phyloP scores from a whole-genome alignment of 2,797 vertebrate genomes.

The Hypotaenidia philippensis region DNA sequence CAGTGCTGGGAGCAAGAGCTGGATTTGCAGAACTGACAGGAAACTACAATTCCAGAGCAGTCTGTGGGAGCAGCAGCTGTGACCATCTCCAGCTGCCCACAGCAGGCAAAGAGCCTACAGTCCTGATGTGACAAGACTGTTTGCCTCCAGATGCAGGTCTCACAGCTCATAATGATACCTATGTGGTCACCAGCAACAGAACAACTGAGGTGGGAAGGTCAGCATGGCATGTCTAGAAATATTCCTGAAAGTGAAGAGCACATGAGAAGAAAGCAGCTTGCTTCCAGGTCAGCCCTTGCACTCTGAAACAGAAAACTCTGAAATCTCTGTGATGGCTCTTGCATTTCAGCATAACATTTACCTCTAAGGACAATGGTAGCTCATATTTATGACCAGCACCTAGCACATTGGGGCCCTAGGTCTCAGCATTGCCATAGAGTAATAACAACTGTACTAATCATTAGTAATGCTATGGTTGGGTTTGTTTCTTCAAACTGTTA shows the following conservation, averaged over 20 bases:
- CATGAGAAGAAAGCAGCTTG: neutral
- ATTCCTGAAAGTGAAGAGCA: neutral
- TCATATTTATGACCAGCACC: neutral
- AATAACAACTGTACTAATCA: neutral
- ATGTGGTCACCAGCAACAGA: neutral
- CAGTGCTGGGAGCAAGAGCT: neutral
- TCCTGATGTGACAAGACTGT: neutral
- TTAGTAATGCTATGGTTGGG: neutral
- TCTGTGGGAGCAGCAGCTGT: neutral
- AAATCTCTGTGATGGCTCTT: neutral
- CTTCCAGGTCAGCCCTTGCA: neutral
- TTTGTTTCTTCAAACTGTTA: neutral
- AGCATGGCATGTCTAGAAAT: neutral
- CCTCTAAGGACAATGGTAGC: neutral
- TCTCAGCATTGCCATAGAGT: neutral
- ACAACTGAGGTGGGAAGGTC: neutral
- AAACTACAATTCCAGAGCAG: neutral
- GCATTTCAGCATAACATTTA: neutral
- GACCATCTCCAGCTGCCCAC: neutral
- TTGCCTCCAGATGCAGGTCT: neutral
- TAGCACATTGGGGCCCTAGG: rapidly evolving
- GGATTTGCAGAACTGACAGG: neutral
- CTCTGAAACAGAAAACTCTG: neutral
- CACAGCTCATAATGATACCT: neutral
- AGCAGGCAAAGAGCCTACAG: neutral